Evolutionary conservation across 1,140 invertebrate genomes (phyloP), one percentile per base, ranked within the genome.

Genomic region (Bombus picipes): DNA sequence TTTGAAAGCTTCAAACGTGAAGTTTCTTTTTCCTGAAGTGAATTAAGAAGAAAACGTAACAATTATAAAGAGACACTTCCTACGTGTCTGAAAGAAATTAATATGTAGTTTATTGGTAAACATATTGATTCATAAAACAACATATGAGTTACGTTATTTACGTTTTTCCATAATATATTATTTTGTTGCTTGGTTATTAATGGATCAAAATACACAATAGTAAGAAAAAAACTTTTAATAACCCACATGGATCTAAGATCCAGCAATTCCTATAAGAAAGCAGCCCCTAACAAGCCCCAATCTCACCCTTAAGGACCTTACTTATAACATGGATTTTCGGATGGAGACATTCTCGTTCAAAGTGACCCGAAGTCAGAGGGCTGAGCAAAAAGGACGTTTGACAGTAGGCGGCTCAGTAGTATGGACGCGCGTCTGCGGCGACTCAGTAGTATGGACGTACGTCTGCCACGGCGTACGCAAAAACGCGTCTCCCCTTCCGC

Each of bases 371-470:
- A 68, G 65, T 57, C 72, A 41, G 18, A 39, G 47, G 28, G 15
- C 18, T 3, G 13, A 15, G 25, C 66, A 84, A 84, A 80, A 85
- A 80, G 39, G 28, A 41, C 39, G 39, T 80, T 80, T 53, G 68
- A 73, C 76, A n/a, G 59, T n/a, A 28, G 25, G 32, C 25, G 59
- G 39, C 39, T 41, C 8, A 53, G 39, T 3, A 32, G 41, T 43
- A 70, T 37, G 82, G 32, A 28, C 65, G 37, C 28, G 59, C 37
- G 82, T 79, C 25, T 12, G 39, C 9, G 32, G 25, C 15, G 41
- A 32, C 53, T 41, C 8, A 53, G 39, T 6, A 39, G 41, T 43
- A 70, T 37, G 82, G 32, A 22, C 65, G 37, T 37, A 78, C n/a
- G 82, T 79, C 25, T 12, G 32, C 9, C 5, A 28, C 53, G 12